A percentile compares a stretch with the other conserved stretches of the same genome.
These are phyloP conservation scores for Morus bassanus DNA, from an alignment of 2,797 vertebrate species.

Conservation along the genomic window DNA sequence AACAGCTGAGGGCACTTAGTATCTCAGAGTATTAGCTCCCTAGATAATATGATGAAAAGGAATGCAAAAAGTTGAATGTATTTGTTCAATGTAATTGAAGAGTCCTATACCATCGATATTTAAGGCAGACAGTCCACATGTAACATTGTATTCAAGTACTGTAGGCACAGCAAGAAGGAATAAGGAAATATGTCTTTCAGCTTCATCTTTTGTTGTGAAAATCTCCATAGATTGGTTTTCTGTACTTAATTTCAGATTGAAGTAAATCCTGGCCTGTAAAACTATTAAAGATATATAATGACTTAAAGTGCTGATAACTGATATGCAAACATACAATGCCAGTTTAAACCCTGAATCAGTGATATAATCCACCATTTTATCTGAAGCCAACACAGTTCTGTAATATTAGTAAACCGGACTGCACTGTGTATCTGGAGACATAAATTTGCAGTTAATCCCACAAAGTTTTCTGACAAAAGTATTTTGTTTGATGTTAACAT, in stretches of 20 bases:
- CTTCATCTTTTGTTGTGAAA: background rate
- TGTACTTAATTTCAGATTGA: background rate
- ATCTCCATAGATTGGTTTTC: background rate
- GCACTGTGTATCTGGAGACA: background rate
- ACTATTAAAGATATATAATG: background rate
- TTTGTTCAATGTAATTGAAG: background rate
- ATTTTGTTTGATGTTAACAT: background rate
- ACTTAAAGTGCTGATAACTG: slow-evolving; percentile 33
- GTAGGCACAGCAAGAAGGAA: slow-evolving; percentile 31
- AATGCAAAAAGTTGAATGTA: slow-evolving; percentile 31
- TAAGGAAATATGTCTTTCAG: background rate
- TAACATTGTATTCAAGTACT: background rate
- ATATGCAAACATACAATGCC: background rate
- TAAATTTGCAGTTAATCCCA: background rate
- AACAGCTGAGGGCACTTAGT: slow-evolving; percentile 34
- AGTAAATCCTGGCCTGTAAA: background rate
- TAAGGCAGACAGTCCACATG: slow-evolving; percentile 38
- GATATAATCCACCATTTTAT: background rate
- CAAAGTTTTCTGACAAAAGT: background rate
- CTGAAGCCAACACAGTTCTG: background rate
- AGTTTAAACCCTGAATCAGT: background rate
- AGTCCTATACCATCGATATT: background rate
- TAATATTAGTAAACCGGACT: background rate
- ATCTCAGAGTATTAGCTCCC: slow-evolving; percentile 36
- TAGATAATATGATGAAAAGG: background rate